A percentile compares a stretch with the other conserved stretches of the same genome.
Conservation (phyloP, 1,140 invertebrate genomes). For the Trichonephila clavata region DNA sequence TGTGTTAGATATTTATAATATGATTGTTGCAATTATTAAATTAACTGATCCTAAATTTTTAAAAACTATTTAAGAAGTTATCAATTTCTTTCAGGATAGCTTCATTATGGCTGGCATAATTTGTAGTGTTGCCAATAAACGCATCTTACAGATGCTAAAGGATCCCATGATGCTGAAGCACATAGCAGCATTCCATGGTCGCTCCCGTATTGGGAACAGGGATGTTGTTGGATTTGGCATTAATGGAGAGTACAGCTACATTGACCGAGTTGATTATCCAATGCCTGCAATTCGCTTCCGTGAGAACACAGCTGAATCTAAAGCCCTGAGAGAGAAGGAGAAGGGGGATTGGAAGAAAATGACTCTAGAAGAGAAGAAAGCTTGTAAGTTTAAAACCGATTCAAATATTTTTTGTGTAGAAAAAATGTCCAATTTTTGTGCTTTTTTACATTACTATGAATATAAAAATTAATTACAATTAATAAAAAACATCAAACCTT, state of each 20-base stretch:
- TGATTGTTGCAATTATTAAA: no score
- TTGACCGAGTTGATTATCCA: conserved; percentile 90
- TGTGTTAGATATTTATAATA: no score
- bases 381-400: conserved; percentile 79
- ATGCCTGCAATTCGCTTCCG: conserved; percentile 95
- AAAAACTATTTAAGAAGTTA: no score
- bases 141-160: conserved; percentile 1
- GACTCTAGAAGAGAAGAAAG: conserved; percentile 94
- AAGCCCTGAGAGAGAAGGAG: conserved; percentile 93
- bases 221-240: conserved; percentile 95
- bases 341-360: conserved; percentile 97
- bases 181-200: conserved; percentile 69
- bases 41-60: no score
- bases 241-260: conserved; percentile 90
- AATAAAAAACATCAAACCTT: no score
- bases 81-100: background rate
- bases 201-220: conserved; percentile 87
- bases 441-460: no score
- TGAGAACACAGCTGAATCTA: conserved; percentile 81
- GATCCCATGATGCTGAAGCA: conserved; percentile 30
- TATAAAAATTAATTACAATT: no score
- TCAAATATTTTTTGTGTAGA: background rate
- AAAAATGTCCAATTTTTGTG: background rate
- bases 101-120: conserved; percentile 42
- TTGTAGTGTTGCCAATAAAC: background rate